Evolutionary conservation across 2,888 invertebrate genomes (phyloP).

Genomic region (Pandemis corylana): DNA sequence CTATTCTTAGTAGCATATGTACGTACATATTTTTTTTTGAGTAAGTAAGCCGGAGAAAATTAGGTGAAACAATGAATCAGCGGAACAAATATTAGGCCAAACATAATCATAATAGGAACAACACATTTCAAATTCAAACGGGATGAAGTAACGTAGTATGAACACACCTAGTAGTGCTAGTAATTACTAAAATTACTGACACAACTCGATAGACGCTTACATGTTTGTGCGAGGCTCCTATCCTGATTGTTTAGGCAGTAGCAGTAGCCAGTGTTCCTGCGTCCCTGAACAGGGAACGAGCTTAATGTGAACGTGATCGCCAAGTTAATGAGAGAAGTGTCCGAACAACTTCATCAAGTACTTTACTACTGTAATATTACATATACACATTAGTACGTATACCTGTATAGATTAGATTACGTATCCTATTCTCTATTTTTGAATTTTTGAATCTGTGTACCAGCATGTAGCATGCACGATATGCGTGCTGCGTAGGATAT

Average conservation of each 20-base stretch:
- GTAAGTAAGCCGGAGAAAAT: too few relatives aligned
- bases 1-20: too few relatives aligned
- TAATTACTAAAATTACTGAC: constrained; percentile 3
- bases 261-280: not conserved
- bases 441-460: not conserved
- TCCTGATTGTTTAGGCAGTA: constrained; percentile 24
- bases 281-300: constrained; percentile 11
- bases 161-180: too few relatives aligned
- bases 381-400: not conserved
- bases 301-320: constrained; percentile 35
- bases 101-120: too few relatives aligned
- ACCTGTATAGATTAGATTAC: not conserved
- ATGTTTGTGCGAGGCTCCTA: constrained; percentile 12
- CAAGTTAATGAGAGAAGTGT: constrained; percentile 28
- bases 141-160: too few relatives aligned
- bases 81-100: too few relatives aligned
- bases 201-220: not conserved
- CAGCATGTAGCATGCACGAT: not conserved
- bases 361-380: constrained; percentile 17
- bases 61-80: too few relatives aligned
- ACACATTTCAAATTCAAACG: too few relatives aligned
- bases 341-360: constrained; percentile 24
- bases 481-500: constrained; percentile 29
- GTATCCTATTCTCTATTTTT: not conserved
- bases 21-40: too few relatives aligned